These are phyloP conservation scores for Collichthys lucidus DNA, from an alignment of 2,113 vertebrate species.

Conservation along the genomic window DNA sequence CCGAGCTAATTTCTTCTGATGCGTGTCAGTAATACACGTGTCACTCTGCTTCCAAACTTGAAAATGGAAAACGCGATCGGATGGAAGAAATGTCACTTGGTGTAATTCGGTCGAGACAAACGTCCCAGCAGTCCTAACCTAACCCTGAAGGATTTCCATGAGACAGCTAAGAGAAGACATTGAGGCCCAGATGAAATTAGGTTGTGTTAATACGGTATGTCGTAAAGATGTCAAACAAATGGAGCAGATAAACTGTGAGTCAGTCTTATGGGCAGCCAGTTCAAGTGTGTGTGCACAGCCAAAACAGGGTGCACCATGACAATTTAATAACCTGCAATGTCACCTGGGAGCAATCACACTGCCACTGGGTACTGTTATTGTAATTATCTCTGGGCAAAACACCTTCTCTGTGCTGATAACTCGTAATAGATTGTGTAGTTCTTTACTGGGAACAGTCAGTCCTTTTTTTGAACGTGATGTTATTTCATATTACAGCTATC, in stretches of 20 bases:
- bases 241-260: constrained; percentile 79
- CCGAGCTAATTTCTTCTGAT: constrained; percentile 54
- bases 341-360: constrained; percentile 75
- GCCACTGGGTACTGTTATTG: constrained; percentile 63
- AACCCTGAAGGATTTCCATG: constrained; percentile 78
- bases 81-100: constrained; percentile 60
- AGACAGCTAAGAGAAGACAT: constrained; percentile 75
- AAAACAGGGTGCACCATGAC: constrained; percentile 68
- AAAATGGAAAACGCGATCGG: constrained; percentile 49
- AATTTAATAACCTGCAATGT: constrained; percentile 76
- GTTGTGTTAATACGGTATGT: constrained; percentile 76
- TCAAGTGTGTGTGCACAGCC: constrained; percentile 59
- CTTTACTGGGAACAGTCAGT: constrained; percentile 45
- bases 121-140: constrained; percentile 75
- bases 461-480: constrained; percentile 42
- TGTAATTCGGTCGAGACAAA: constrained; percentile 77
- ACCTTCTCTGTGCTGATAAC: constrained; percentile 45
- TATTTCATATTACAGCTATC: constrained; percentile 57
- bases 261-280: constrained; percentile 64
- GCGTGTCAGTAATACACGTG: constrained; percentile 83
- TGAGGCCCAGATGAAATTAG: constrained; percentile 75
- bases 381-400: constrained; percentile 73
- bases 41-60: constrained; percentile 78
- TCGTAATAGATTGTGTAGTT: constrained; percentile 50
- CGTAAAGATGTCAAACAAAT: constrained; percentile 81